A percentile compares a stretch with the other conserved stretches of the same genome.
Conservation (phyloP, 2,113 vertebrate species). For the Podarcis raffonei region DNA sequence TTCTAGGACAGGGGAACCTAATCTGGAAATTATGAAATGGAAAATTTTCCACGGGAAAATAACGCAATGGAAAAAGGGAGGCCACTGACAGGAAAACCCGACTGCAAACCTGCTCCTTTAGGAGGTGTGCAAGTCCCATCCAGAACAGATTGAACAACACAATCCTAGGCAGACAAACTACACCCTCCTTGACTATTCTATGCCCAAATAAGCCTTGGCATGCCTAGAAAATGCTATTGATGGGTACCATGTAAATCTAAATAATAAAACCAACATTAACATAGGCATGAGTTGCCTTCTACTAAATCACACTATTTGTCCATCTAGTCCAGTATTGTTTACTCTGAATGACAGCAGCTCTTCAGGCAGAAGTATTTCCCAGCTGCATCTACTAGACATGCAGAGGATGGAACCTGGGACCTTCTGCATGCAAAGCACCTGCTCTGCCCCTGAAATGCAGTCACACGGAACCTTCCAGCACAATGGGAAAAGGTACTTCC, state of each 20-base stretch:
- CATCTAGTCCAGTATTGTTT: background rate
- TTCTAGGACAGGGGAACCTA: no score
- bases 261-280: background rate
- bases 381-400: background rate
- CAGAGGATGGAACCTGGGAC: background rate
- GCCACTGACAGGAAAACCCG: background rate
- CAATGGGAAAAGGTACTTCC: no score
- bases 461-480: no score
- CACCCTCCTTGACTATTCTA: background rate
- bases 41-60: no score
- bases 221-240: no score
- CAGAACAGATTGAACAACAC: background rate
- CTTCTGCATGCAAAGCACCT: background rate
- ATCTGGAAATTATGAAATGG: no score
- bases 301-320: background rate
- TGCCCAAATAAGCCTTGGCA: background rate
- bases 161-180: background rate
- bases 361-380: background rate
- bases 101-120: background rate
- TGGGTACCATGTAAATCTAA: no score
- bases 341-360: background rate
- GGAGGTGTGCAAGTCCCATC: background rate
- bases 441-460: no score
- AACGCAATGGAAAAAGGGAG: background rate
- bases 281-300: background rate